These are phyloP conservation scores for Holotrichia oblita DNA, from an alignment of 1,140 invertebrate species.

Conservation along the genomic window DNA sequence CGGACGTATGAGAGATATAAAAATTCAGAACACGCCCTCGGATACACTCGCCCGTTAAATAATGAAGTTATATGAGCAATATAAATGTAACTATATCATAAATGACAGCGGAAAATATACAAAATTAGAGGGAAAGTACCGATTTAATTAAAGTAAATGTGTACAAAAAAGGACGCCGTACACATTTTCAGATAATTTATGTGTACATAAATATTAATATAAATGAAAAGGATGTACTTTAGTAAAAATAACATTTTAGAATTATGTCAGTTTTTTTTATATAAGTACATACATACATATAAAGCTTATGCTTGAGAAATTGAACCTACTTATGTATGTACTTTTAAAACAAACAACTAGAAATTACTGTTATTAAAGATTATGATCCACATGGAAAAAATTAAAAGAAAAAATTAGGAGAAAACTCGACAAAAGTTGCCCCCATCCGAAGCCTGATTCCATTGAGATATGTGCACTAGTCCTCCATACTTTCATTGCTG, in stretches of 20 bases:
- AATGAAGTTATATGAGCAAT: conserved; percentile 33
- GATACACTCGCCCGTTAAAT: conserved; percentile 23
- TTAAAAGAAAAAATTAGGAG: not conserved
- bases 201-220: not conserved
- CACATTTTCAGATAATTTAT: conserved; percentile 20
- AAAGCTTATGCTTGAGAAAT: not conserved
- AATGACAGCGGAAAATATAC: conserved; percentile 15
- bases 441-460: too few relatives aligned
- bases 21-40: conserved; percentile 27
- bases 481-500: too few relatives aligned
- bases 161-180: not conserved
- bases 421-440: not conserved
- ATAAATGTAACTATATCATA: conserved; percentile 35
- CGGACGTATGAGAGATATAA: conserved; percentile 19
- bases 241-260: not conserved
- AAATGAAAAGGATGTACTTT: not conserved
- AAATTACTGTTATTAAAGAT: too few relatives aligned
- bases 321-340: not conserved
- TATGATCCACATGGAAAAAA: too few relatives aligned
- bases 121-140: conserved; percentile 17
- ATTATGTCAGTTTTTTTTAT: not conserved
- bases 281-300: not conserved
- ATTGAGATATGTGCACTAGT: too few relatives aligned
- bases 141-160: not conserved
- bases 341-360: too few relatives aligned